A percentile compares a stretch with the other conserved stretches of the same genome.
Evolutionary conservation across 1,140 invertebrate genomes (phyloP).

Genomic region (Camponotus vicinus): DNA sequence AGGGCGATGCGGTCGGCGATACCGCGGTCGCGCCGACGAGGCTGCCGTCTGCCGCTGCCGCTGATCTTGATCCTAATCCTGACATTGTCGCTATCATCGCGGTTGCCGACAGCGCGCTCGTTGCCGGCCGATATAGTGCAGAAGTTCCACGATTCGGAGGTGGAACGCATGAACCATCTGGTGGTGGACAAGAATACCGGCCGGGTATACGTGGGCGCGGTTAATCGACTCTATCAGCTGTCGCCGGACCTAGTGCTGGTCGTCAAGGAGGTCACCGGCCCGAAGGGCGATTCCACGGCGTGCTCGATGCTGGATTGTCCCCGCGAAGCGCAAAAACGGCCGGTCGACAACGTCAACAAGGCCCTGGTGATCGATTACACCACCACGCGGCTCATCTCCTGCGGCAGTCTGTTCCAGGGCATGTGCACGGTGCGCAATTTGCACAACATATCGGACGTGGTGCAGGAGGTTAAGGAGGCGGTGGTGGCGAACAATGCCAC

Average conservation of each 20-base stretch:
- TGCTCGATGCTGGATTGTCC: slow-evolving; percentile 96
- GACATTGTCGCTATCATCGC: slow-evolving; percentile 83
- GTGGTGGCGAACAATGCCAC: slow-evolving; percentile 98
- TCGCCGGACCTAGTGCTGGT: slow-evolving; percentile 94
- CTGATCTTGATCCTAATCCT: slow-evolving; percentile 66
- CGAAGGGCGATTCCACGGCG: slow-evolving; percentile 94
- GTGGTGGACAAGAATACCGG: slow-evolving; percentile 97
- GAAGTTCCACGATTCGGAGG: slow-evolving; percentile 88
- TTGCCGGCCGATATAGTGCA: slow-evolving; percentile 88
- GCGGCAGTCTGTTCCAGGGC: slow-evolving; percentile 96
- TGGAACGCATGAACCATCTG: slow-evolving; percentile 93
- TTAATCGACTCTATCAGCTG: slow-evolving; percentile 97
- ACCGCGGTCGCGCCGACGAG: slow-evolving; percentile 52
- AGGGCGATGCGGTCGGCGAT: slow-evolving; percentile 55
- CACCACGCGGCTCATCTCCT: slow-evolving; percentile 95
- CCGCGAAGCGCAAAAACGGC: slow-evolving; percentile 89
- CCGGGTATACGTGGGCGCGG: slow-evolving; percentile 96
- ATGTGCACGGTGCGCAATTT: slow-evolving; percentile 95
- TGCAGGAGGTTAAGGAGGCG: slow-evolving; percentile 92
- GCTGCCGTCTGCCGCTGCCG: slow-evolving; percentile 51
- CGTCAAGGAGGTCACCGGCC: slow-evolving; percentile 94
- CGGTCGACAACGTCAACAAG: slow-evolving; percentile 98
- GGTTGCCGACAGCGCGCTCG: slow-evolving; percentile 83
- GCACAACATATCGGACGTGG: slow-evolving; percentile 94
- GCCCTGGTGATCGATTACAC: slow-evolving; percentile 97